A percentile compares a stretch with the other conserved stretches of the same genome.
phyloP scores from a whole-genome alignment of 1,140 invertebrate genomes.

The Aphidius gifuensis region DNA sequence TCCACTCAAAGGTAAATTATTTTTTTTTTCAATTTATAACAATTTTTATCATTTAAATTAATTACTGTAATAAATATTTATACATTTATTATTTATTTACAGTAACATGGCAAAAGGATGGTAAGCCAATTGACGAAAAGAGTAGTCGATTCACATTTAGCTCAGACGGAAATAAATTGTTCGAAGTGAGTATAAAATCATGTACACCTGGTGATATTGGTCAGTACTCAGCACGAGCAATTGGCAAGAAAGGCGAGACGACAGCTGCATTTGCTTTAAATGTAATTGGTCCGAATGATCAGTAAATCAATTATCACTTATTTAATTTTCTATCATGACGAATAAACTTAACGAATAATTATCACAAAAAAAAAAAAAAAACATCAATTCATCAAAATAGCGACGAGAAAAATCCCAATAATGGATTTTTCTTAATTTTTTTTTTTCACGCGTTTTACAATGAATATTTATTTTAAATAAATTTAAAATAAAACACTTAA shows the following conservation, averaged over 20 bases:
- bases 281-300: conserved; percentile 58
- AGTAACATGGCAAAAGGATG: conserved; percentile 87
- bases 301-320: conserved; percentile 22
- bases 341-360: not conserved
- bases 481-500: not conserved
- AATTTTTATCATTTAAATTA: not conserved
- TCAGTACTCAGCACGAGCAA: conserved; percentile 85
- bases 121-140: conserved; percentile 73
- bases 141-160: conserved; percentile 78
- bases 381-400: too few species aligned
- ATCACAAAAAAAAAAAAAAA: not conserved
- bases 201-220: conserved; percentile 79
- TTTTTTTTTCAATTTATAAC: not conserved
- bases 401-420: too few species aligned
- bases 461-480: too few species aligned
- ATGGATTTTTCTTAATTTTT: too few species aligned
- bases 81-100: conserved; percentile 17
- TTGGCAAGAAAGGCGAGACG: conserved; percentile 78
- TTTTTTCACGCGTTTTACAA: conserved; percentile 2
- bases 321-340: not conserved
- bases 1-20: conserved; percentile 61
- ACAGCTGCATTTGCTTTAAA: conserved; percentile 84
- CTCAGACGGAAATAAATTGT: conserved; percentile 73
- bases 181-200: conserved; percentile 72
- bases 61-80: not conserved